These are phyloP conservation scores for Apis mellifera DNA, from an alignment of 1,140 invertebrate genomes.

Conservation along the genomic window Amel_HAv3.1 CM009931.2:9110001-9110500, in stretches of 20 bases:
- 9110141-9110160: slow-evolving; percentile 25
- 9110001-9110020: slow-evolving; percentile 13
- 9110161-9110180: not conserved
- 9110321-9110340: not conserved
- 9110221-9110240: not conserved
- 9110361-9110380: too few species aligned
- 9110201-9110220: not conserved
- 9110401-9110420: slow-evolving; percentile 28
- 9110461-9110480: not conserved
- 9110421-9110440: slow-evolving; percentile 3
- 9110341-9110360: not conserved
- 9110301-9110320: not conserved
- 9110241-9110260: not conserved
- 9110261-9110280: not conserved
- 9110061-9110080: slow-evolving; percentile 15
- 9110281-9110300: not conserved
- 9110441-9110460: not conserved
- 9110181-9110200: not conserved
- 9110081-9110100: slow-evolving; percentile 1
- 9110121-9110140: slow-evolving; percentile 27
- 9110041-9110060: not conserved
- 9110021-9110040: slow-evolving; percentile 6
- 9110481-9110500: not conserved
- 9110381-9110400: not conserved
- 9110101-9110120: not conserved